Evolutionary conservation across 1,140 invertebrate species (phyloP).

Genomic region (Agrypnia vestita): DNA sequence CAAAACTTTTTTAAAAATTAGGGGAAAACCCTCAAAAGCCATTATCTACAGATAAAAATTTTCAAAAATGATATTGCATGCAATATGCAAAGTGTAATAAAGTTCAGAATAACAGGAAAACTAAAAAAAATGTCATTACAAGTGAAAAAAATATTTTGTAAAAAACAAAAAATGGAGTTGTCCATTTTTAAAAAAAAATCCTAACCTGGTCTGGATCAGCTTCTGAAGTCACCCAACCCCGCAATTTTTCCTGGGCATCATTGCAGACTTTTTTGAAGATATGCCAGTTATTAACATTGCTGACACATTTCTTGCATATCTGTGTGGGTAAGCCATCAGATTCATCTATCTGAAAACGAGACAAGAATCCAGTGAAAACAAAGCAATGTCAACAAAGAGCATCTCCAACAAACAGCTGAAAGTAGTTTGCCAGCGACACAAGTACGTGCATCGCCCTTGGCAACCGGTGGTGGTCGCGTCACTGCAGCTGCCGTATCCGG

Average conservation of each 20-base stretch:
- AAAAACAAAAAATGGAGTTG: no score
- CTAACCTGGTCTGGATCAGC: slow-evolving; percentile 70
- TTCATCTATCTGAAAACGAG: slow-evolving; percentile 72
- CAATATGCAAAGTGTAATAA: no score
- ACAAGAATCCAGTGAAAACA: slow-evolving; percentile 42
- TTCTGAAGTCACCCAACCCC: slow-evolving; percentile 70
- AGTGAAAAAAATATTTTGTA: no score
- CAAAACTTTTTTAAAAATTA: no score
- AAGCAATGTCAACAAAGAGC: slow-evolving; percentile 35
- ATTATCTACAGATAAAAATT: no score
- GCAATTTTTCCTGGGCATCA: slow-evolving; percentile 74
- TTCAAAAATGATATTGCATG: no score
- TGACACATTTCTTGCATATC: slow-evolving; percentile 74
- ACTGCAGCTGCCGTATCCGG: slow-evolving; percentile 16
- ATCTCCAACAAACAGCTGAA: slow-evolving; percentile 1
- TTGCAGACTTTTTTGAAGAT: slow-evolving; percentile 73
- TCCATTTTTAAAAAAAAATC: neutral
- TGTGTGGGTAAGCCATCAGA: slow-evolving; percentile 74
- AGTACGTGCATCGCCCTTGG: slow-evolving; percentile 28
- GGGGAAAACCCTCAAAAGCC: no score
- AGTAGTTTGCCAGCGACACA: slow-evolving; percentile 21
- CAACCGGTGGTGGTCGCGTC: slow-evolving; percentile 38
- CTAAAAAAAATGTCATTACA: no score
- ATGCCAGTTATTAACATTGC: slow-evolving; percentile 74
- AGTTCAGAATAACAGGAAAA: no score